phyloP scores from a whole-genome alignment of 1,140 invertebrate species.

The Dinoponera quadriceps region DNA sequence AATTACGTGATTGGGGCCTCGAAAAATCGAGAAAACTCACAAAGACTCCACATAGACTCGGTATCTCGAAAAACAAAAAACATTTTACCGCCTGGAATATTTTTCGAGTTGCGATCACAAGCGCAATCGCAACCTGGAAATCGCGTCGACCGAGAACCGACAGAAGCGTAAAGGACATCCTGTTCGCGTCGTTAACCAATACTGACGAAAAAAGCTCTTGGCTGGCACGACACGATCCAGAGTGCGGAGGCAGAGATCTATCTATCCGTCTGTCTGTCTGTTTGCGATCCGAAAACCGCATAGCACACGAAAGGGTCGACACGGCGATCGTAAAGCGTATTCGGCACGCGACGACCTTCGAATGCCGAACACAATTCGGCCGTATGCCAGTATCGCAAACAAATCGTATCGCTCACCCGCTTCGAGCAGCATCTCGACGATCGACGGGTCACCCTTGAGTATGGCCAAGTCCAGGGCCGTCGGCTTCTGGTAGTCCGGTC shows the following conservation, averaged over 20 bases:
- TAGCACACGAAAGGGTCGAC: neutral
- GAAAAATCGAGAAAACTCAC: too few species aligned
- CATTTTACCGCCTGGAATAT: too few species aligned
- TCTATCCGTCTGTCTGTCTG: neutral
- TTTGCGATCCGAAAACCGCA: neutral
- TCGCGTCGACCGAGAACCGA: too few species aligned
- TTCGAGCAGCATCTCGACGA: conserved; percentile 89
- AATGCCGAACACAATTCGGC: conserved; percentile 42
- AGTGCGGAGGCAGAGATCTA: neutral
- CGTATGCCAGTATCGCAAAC: conserved; percentile 28
- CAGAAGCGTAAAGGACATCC: neutral
- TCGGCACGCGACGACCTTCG: conserved; percentile 39
- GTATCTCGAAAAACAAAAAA: too few species aligned
- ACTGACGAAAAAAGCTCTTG: neutral
- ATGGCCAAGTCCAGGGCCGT: conserved; percentile 94
- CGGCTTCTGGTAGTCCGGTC: conserved; percentile 91
- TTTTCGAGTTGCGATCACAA: too few species aligned
- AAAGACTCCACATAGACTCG: too few species aligned
- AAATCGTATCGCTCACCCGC: conserved; percentile 87
- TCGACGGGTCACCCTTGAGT: conserved; percentile 91
- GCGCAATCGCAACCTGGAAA: too few species aligned
- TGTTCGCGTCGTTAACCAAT: neutral
- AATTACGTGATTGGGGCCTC: too few species aligned
- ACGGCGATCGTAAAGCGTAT: neutral
- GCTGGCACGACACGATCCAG: neutral